Conservation (phyloP, 2,113 vertebrate species). For the Tragelaphus buxtoni region DNA sequence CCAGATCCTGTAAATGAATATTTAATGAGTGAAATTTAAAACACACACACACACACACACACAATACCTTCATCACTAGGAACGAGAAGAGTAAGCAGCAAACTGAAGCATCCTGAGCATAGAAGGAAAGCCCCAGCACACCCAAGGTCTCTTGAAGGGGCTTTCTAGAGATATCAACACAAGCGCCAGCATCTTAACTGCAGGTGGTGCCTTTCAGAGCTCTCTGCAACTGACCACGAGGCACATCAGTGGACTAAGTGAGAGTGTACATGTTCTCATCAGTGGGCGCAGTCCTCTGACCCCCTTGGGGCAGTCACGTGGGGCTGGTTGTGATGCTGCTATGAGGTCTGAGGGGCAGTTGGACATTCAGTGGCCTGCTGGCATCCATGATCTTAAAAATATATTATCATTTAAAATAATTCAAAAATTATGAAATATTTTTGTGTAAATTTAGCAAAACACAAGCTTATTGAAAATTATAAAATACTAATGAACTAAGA, state of each 20-base stretch:
- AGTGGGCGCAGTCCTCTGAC: not conserved
- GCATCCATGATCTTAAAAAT: not conserved
- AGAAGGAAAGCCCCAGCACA: too few species aligned
- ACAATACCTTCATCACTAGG: not conserved
- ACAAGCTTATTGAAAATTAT: not conserved
- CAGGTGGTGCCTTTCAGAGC: too few species aligned
- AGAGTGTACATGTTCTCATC: too few species aligned
- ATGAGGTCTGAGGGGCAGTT: not conserved
- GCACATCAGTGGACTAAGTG: too few species aligned
- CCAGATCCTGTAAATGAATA: not conserved
- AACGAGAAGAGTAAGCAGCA: rapidly evolving
- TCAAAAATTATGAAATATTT: not conserved
- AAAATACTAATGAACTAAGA: not conserved
- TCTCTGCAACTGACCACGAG: too few species aligned
- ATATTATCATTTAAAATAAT: not conserved
- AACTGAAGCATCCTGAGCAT: rapidly evolving
- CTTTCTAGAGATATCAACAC: too few species aligned
- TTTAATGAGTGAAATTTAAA: not conserved
- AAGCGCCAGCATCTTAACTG: too few species aligned
- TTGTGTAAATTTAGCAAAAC: not conserved
- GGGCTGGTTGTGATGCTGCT: too few species aligned
- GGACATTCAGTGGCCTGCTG: not conserved
- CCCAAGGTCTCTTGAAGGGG: too few species aligned
- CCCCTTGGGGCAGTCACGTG: not conserved
- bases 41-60: too few species aligned